These are phyloP conservation scores for Mythimna impura DNA, from an alignment of 2,888 invertebrate species.

Conservation along the genomic window DNA sequence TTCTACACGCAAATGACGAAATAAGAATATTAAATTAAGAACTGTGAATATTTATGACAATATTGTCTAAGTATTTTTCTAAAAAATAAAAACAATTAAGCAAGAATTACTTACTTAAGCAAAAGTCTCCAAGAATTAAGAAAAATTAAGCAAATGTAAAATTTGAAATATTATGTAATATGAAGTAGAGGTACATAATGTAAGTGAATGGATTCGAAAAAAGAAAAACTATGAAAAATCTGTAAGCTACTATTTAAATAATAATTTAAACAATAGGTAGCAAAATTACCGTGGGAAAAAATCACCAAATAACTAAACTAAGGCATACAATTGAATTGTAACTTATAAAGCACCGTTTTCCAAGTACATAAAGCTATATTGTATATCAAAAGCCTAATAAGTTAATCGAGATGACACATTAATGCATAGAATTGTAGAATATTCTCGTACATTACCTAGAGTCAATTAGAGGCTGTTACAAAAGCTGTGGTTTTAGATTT, in stretches of 20 bases:
- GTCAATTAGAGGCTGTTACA: conserved; percentile 31
- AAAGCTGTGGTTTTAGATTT: conserved; percentile 43
- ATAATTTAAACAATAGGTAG: too few relatives aligned
- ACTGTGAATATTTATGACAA: background rate
- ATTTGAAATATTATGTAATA: too few relatives aligned
- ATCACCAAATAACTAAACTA: background rate
- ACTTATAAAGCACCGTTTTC: background rate
- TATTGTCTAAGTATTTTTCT: too few relatives aligned
- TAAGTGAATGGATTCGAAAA: too few relatives aligned
- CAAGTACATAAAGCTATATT: background rate
- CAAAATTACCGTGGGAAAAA: background rate
- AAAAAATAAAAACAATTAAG: too few relatives aligned
- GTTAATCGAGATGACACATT: background rate
- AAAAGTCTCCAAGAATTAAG: background rate
- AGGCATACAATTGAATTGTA: background rate
- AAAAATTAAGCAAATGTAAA: background rate
- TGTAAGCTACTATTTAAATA: too few relatives aligned
- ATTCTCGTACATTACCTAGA: background rate
- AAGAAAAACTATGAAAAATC: too few relatives aligned
- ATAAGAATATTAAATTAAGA: conserved; percentile 1
- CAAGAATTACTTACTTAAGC: too few relatives aligned
- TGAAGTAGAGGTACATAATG: background rate
- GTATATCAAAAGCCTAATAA: background rate
- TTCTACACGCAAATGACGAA: background rate
- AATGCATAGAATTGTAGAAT: conserved; percentile 6